Evolutionary conservation across 2,797 vertebrate genomes (phyloP).

Genomic region (Cercopithecus neglectus): DNA sequence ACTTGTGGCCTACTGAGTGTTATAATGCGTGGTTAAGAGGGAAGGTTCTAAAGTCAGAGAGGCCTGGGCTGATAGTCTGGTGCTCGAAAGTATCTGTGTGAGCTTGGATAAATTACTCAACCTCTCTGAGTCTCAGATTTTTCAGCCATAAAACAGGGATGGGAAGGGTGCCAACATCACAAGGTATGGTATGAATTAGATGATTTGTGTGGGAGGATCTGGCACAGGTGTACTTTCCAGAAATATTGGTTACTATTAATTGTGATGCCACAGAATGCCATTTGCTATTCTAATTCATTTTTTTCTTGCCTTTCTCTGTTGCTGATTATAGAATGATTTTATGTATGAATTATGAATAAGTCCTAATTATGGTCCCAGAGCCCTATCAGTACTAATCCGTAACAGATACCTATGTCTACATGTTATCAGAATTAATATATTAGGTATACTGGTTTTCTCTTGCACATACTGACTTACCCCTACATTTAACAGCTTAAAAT

Average conservation of each 20-base stretch:
- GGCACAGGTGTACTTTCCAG: not conserved
- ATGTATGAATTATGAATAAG: not conserved
- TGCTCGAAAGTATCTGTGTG: not conserved
- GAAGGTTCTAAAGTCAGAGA: not conserved
- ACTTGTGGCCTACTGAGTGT: not conserved
- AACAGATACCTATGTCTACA: not conserved
- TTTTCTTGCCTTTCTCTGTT: not conserved
- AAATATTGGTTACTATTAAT: not conserved
- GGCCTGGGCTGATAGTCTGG: not conserved
- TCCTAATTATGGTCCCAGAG: not conserved
- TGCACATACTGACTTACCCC: not conserved
- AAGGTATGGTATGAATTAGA: not conserved
- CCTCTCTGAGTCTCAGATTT: not conserved
- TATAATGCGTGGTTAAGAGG: not conserved
- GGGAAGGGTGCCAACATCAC: not conserved
- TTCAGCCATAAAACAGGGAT: not conserved
- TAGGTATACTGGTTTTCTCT: not conserved
- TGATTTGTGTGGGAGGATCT: accelerated
- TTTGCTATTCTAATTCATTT: not conserved
- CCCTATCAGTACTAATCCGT: not conserved
- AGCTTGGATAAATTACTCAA: not conserved
- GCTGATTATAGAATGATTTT: not conserved
- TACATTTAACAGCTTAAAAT: not conserved
- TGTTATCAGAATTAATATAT: not conserved
- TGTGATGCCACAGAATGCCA: not conserved